A percentile compares a stretch with the other conserved stretches of the same genome.
These are phyloP conservation scores for Hemitrygon akajei DNA, from an alignment of 2,797 vertebrate genomes.

Conservation along the genomic window DNA sequence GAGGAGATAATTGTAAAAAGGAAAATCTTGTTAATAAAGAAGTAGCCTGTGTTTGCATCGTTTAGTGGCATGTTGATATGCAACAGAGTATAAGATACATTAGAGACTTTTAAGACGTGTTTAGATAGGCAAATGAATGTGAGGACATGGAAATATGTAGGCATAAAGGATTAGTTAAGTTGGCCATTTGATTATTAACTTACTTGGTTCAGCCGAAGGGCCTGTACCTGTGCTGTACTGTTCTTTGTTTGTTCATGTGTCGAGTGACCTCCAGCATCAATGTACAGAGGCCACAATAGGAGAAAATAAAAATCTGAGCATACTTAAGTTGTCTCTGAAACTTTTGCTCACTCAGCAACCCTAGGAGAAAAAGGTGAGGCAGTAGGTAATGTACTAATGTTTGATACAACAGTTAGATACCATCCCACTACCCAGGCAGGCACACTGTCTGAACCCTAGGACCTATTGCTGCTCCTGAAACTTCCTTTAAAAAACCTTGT, in stretches of 20 bases:
- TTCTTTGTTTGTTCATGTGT: neutral
- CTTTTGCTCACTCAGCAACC: neutral
- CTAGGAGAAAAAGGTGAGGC: neutral
- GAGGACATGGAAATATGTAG: too few relatives aligned
- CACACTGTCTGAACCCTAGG: too few relatives aligned
- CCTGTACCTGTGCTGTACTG: too few relatives aligned
- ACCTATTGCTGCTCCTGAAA: too few relatives aligned
- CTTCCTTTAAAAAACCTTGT: too few relatives aligned
- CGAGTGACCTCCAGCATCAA: neutral
- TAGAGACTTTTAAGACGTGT: too few relatives aligned
- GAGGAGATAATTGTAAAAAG: neutral
- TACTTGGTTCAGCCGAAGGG: too few relatives aligned
- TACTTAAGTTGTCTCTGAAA: neutral
- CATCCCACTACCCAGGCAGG: too few relatives aligned
- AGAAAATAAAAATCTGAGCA: neutral
- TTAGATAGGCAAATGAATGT: too few relatives aligned
- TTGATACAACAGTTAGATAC: too few relatives aligned
- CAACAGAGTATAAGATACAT: neutral
- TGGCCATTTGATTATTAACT: too few relatives aligned
- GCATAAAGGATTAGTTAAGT: too few relatives aligned
- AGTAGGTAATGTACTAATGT: neutral
- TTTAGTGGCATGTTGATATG: neutral
- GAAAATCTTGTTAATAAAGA: neutral
- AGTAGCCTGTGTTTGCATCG: neutral
- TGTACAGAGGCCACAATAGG: neutral